phyloP scores from a whole-genome alignment of 2,797 vertebrate species.

The Myripristis jacobus region DNA sequence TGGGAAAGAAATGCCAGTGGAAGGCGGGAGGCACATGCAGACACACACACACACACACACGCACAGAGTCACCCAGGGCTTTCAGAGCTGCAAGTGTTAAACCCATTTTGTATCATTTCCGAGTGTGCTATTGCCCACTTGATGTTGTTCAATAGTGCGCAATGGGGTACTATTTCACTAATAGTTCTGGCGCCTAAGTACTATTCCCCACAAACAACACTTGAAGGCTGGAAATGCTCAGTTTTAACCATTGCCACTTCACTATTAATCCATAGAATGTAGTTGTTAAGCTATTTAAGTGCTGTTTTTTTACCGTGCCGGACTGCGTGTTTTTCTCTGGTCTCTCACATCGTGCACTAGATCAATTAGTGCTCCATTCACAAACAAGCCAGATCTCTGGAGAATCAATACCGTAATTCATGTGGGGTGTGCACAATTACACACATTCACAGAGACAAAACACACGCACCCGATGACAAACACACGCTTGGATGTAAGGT shows the following conservation, averaged over 20 bases:
- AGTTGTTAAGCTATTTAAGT: constrained; percentile 34
- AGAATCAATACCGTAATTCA: constrained; percentile 1
- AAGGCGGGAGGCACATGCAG: neutral
- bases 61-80: constrained; percentile 35
- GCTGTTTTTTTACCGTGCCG: constrained; percentile 47
- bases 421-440: neutral
- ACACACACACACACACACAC: constrained; percentile 8
- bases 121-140: constrained; percentile 55
- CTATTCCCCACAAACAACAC: constrained; percentile 46
- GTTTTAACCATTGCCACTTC: constrained; percentile 41
- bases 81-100: constrained; percentile 45
- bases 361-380: constrained; percentile 56
- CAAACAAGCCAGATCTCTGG: constrained; percentile 29
- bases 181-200: constrained; percentile 48
- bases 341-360: constrained; percentile 31
- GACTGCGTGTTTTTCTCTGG: constrained; percentile 16
- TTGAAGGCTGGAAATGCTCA: constrained; percentile 41
- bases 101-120: constrained; percentile 57
- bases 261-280: constrained; percentile 15
- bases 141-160: constrained; percentile 50
- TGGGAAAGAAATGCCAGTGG: constrained; percentile 25
- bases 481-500: constrained; percentile 3
- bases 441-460: neutral
- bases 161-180: constrained; percentile 58
- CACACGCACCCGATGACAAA: neutral